Percentiles rank a stretch among this genome's conserved stretches.
Evolutionary conservation across 2,797 vertebrate species (phyloP).

Genomic region (Cuculus canorus): DNA sequence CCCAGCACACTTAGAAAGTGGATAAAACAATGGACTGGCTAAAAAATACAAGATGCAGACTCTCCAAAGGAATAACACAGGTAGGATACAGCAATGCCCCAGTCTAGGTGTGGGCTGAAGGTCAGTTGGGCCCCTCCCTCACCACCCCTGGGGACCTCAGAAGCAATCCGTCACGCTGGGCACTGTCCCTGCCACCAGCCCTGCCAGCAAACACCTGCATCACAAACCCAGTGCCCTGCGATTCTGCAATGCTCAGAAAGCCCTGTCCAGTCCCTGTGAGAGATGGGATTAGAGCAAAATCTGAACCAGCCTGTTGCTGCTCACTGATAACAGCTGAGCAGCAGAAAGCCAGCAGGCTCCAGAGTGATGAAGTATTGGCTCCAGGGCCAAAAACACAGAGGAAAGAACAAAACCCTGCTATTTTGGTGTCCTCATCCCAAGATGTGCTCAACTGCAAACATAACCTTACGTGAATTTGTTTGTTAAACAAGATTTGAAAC

Average conservation of each 20-base stretch:
- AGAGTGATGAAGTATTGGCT: not conserved
- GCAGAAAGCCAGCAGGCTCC: not conserved
- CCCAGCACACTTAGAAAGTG: rapidly evolving
- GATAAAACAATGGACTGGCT: not conserved
- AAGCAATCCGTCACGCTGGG: not conserved
- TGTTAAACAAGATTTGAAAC: not conserved
- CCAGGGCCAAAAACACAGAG: not conserved
- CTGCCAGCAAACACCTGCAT: not conserved
- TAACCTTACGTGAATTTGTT: not conserved
- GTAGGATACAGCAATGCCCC: not conserved
- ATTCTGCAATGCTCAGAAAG: not conserved
- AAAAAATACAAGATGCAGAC: rapidly evolving
- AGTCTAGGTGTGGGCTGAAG: not conserved
- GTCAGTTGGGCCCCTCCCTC: not conserved
- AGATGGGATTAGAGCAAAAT: not conserved
- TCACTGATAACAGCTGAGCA: not conserved
- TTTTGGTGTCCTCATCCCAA: not conserved
- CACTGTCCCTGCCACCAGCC: not conserved
- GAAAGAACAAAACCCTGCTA: not conserved
- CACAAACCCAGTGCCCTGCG: rapidly evolving
- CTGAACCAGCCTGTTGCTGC: not conserved
- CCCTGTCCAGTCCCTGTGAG: not conserved
- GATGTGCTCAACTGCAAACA: not conserved
- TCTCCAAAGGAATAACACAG: not conserved
- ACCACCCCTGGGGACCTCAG: not conserved